phyloP scores from a whole-genome alignment of 2,113 vertebrate genomes.

The Dipodomys stephensi region DNA sequence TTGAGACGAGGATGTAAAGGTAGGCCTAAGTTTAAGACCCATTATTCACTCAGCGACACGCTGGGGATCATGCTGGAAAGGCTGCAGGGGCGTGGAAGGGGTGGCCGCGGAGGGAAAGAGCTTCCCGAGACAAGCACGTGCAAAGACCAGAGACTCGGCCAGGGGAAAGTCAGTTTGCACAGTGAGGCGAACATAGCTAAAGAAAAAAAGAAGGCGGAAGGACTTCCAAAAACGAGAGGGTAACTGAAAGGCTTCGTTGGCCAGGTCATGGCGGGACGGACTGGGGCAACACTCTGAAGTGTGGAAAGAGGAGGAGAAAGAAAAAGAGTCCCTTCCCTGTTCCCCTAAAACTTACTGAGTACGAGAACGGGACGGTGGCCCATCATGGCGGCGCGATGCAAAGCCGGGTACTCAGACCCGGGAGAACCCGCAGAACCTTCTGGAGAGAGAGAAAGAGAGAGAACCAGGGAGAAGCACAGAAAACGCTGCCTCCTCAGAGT shows the following conservation, averaged over 20 bases:
- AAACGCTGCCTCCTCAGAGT: constrained; percentile 53
- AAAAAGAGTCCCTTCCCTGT: too few species aligned
- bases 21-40: neutral
- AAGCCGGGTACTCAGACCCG: neutral
- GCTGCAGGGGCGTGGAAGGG: neutral
- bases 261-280: neutral
- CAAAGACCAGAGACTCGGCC: neutral
- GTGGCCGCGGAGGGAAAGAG: neutral
- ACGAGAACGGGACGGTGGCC: constrained; percentile 94
- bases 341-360: constrained; percentile 90
- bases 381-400: constrained; percentile 88
- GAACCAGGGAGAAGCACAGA: neutral
- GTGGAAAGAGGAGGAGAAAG: fast-evolving
- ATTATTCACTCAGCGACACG: neutral
- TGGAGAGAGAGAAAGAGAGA: constrained; percentile 75
- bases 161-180: neutral
- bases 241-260: neutral
- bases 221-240: neutral
- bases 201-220: fast-evolving
- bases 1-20: neutral
- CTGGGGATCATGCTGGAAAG: neutral
- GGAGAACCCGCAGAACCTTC: constrained; percentile 86
- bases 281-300: neutral
- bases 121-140: neutral
- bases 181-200: fast-evolving